Conservation (phyloP, 2,888 invertebrate genomes). For the Synergus umbraculus region DNA sequence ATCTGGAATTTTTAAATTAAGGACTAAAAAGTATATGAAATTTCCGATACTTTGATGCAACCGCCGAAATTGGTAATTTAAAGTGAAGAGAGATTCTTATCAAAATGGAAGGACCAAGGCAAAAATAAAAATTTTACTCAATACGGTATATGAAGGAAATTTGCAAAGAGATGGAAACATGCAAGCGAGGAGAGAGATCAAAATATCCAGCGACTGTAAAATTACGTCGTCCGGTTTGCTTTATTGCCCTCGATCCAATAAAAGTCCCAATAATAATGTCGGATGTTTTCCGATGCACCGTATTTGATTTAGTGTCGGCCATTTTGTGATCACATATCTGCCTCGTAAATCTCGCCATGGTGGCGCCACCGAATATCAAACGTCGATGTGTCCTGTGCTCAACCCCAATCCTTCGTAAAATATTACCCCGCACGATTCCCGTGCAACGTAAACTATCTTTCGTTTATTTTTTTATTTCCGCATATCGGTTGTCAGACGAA, state of each 20-base stretch:
- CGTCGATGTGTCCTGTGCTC: slow-evolving; percentile 73
- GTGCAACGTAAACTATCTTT: slow-evolving; percentile 69
- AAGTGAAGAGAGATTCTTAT: background rate
- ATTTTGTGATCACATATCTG: slow-evolving; percentile 78
- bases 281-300: slow-evolving; percentile 77
- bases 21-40: too few species aligned
- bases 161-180: background rate
- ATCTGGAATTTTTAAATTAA: too few species aligned
- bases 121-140: background rate
- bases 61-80: too few species aligned
- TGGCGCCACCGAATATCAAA: slow-evolving; percentile 75
- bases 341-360: slow-evolving; percentile 76
- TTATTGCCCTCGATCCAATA: slow-evolving; percentile 73
- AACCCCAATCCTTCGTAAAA: slow-evolving; percentile 72
- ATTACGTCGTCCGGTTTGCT: slow-evolving; percentile 69
- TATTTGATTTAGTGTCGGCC: slow-evolving; percentile 77
- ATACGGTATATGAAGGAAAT: background rate
- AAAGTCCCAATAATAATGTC: slow-evolving; percentile 78
- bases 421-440: slow-evolving; percentile 71
- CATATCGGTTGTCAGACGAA: background rate
- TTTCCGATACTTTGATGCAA: too few species aligned
- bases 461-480: slow-evolving; percentile 58
- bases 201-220: slow-evolving; percentile 62
- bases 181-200: slow-evolving; percentile 38
- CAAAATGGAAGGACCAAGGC: background rate